These are phyloP conservation scores for Imbricaverruca yamaguchii DNA, from an alignment of 2,888 invertebrate species.

Conservation along the genomic window DNA sequence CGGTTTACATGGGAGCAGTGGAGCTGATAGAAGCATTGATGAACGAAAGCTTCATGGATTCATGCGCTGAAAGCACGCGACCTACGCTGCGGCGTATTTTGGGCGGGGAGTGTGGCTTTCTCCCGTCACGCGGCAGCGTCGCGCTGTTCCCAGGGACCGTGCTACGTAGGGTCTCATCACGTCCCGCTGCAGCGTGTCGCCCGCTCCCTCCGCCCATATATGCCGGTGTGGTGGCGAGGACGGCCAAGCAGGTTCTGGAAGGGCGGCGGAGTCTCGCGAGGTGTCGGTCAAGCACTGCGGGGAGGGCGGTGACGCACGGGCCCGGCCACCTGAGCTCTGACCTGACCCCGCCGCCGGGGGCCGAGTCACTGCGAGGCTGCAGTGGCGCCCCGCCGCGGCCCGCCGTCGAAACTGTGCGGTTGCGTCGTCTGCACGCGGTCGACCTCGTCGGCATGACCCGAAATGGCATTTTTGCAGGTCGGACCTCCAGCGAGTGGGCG, in stretches of 20 bases:
- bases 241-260: not conserved
- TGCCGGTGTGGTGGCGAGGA: not conserved
- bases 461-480: slow-evolving; percentile 13
- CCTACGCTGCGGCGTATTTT: too few species aligned
- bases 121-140: too few species aligned
- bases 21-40: too few species aligned
- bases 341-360: not conserved
- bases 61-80: too few species aligned
- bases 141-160: too few species aligned
- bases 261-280: not conserved
- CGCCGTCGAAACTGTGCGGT: not conserved
- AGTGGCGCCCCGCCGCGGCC: not conserved
- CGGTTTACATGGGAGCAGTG: too few species aligned
- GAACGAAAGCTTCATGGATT: too few species aligned
- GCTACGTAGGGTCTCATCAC: not conserved
- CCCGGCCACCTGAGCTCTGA: not conserved
- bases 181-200: not conserved
- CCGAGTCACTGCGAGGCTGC: not conserved
- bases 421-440: not conserved
- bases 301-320: too few species aligned
- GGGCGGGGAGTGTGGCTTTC: too few species aligned
- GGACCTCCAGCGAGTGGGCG: slow-evolving; percentile 14
- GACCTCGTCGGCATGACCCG: not conserved
- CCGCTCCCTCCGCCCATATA: not conserved
- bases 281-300: too few species aligned